Percentiles rank a stretch among this genome's conserved stretches.
Evolutionary conservation across 1,140 invertebrate species (phyloP).

Genomic region (Eriosoma lanigerum): DNA sequence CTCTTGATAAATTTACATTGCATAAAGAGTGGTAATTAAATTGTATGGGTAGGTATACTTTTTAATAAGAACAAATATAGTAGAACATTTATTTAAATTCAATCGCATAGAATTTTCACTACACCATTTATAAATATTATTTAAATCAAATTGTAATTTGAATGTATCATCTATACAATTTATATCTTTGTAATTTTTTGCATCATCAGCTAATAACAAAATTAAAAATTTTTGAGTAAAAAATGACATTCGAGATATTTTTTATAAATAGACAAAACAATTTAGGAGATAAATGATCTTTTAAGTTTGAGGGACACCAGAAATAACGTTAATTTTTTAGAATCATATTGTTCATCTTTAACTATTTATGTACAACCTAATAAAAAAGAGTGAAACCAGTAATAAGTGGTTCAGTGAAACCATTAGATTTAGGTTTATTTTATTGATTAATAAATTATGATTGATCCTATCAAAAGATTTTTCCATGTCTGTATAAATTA

Average conservation of each 20-base stretch:
- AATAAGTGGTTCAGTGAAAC: not conserved
- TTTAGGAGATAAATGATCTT: not conserved
- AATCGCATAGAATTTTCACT: not conserved
- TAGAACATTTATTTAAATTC: not conserved
- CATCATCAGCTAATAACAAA: not conserved
- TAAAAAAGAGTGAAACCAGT: not conserved
- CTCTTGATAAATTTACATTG: no score
- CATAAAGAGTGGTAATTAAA: no score
- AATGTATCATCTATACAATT: not conserved
- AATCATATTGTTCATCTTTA: not conserved
- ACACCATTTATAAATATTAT: conserved; percentile 3
- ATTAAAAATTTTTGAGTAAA: not conserved
- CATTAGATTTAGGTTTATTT: no score
- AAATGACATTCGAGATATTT: not conserved
- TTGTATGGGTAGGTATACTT: not conserved
- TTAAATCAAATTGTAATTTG: not conserved
- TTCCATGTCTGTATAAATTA: no score
- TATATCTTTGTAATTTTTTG: no score
- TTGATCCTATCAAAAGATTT: no score
- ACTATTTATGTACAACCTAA: not conserved
- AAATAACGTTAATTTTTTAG: not conserved
- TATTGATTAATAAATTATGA: no score
- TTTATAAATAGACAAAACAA: not conserved
- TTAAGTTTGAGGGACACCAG: not conserved
- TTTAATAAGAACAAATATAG: not conserved